Conservation (phyloP, 2,113 vertebrate genomes). For the Tupaia tana region DNA sequence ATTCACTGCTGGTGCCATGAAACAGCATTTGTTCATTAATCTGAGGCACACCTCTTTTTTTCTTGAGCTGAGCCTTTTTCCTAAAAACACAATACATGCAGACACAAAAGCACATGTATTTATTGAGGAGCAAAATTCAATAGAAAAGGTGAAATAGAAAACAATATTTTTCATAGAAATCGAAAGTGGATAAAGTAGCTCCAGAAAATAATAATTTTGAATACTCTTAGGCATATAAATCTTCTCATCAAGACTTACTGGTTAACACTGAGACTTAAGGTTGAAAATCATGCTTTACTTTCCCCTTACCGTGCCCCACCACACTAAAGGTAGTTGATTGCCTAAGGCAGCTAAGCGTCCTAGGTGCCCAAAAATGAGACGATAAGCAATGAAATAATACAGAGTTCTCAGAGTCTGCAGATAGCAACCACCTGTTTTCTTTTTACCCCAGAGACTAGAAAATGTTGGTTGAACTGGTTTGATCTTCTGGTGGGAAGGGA, state of each 20-base stretch:
- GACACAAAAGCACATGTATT: slow-evolving; percentile 56
- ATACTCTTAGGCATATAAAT: slow-evolving; percentile 3
- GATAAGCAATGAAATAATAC: background rate
- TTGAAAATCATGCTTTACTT: slow-evolving; percentile 4
- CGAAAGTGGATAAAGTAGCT: background rate
- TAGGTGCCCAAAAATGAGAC: background rate
- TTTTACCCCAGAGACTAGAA: background rate
- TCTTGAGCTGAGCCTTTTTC: slow-evolving; percentile 96
- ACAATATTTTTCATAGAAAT: background rate
- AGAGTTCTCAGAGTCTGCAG: background rate
- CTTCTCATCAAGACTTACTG: slow-evolving; percentile 39
- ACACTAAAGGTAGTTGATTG: background rate
- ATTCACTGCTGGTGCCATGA: slow-evolving; percentile 97
- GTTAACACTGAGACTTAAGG: background rate
- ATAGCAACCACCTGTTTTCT: background rate
- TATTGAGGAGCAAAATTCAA: slow-evolving; percentile 36
- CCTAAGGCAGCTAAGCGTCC: background rate
- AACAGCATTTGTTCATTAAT: slow-evolving; percentile 97
- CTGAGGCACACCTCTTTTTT: slow-evolving; percentile 90
- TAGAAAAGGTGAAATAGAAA: slow-evolving; percentile 46
- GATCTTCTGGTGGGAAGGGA: background rate
- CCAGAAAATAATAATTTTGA: slow-evolving; percentile 8
- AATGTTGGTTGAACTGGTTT: background rate
- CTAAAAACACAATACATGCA: slow-evolving; percentile 82
- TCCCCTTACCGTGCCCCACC: background rate